Evolutionary conservation across 2,113 vertebrate species (phyloP).

Genomic region (Rhea pennata): DNA sequence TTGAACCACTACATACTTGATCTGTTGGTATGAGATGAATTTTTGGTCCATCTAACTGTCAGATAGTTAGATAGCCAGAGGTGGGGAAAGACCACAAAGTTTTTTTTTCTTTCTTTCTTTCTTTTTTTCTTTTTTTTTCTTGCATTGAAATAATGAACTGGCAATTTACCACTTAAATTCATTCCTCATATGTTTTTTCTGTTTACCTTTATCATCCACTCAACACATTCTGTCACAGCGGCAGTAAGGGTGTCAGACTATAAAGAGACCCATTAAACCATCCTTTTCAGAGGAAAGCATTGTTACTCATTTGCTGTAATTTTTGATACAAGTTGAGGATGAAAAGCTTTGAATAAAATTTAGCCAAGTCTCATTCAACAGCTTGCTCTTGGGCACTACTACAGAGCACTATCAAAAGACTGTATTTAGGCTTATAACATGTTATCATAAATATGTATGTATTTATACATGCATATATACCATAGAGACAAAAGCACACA

Average conservation of each 20-base stretch:
- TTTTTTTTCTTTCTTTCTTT: neutral
- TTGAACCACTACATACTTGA: neutral
- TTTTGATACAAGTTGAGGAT: slow-evolving; percentile 3
- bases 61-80: neutral
- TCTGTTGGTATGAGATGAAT: neutral
- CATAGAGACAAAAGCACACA: slow-evolving; percentile 57
- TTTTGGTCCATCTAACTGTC: neutral
- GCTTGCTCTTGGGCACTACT: slow-evolving; percentile 17
- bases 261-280: neutral
- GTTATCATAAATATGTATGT: neutral
- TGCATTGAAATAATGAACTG: neutral
- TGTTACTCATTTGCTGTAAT: neutral
- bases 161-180: neutral
- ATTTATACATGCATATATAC: slow-evolving; percentile 37
- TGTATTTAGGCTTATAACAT: slow-evolving; percentile 39
- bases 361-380: neutral
- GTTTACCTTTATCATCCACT: neutral
- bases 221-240: neutral
- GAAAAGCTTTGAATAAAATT: neutral
- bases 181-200: neutral
- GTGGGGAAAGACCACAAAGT: neutral
- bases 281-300: neutral
- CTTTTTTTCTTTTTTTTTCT: neutral
- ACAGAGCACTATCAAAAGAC: slow-evolving; percentile 33
- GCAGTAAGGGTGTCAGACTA: neutral